Conservation (phyloP, 2,888 invertebrate genomes). For the Lottia gigantea region DNA sequence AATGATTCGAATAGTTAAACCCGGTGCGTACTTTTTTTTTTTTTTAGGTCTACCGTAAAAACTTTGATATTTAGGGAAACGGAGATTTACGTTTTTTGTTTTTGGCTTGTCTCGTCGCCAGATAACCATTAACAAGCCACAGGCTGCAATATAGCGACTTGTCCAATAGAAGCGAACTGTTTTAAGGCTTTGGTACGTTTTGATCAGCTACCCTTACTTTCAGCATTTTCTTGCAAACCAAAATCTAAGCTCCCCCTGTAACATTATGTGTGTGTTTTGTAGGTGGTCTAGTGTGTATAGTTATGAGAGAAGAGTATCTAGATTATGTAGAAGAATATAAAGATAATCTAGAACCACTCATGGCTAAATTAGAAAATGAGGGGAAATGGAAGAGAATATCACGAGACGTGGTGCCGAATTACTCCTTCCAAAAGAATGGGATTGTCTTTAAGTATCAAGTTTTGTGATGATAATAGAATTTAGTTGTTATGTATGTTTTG, state of each 20-base stretch:
- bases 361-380: constrained; percentile 42
- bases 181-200: no score
- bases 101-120: no score
- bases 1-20: constrained; percentile 47
- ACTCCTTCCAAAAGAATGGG: constrained; percentile 57
- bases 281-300: constrained; percentile 54
- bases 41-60: no score
- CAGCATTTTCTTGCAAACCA: no score
- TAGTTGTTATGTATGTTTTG: no score
- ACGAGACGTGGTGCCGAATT: constrained; percentile 46
- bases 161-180: no score
- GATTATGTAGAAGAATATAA: constrained; percentile 51
- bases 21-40: constrained; percentile 32
- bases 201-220: no score
- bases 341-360: constrained; percentile 46
- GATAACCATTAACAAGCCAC: no score
- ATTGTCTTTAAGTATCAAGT: constrained; percentile 48
- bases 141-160: no score
- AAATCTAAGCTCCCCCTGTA: neutral
- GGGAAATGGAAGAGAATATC: constrained; percentile 42
- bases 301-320: constrained; percentile 58
- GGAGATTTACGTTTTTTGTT: no score
- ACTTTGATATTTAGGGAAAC: no score
- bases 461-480: constrained; percentile 10
- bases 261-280: constrained; percentile 13